These are phyloP conservation scores for Alca torda DNA, from an alignment of 2,797 vertebrate species.

Conservation along the genomic window DNA sequence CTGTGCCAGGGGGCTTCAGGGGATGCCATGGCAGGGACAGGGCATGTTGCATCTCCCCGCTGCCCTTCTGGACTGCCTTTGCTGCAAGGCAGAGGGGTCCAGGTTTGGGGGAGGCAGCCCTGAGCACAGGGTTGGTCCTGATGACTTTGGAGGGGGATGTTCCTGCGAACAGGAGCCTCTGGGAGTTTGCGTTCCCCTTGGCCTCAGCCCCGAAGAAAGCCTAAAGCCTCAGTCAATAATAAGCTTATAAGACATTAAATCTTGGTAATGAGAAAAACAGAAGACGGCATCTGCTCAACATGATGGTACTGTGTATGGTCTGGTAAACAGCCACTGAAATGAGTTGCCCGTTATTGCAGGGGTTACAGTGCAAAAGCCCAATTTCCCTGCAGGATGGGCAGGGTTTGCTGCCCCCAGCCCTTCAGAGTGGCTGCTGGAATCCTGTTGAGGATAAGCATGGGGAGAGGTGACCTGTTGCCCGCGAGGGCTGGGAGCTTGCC, in stretches of 20 bases:
- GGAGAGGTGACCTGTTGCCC: background rate
- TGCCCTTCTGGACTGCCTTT: background rate
- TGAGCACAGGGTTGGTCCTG: rapidly evolving
- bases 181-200: background rate
- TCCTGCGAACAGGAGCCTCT: background rate
- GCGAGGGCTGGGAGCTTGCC: rapidly evolving
- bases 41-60: background rate
- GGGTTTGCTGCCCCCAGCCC: background rate
- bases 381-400: background rate
- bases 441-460: rapidly evolving
- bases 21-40: background rate
- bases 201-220: conserved; percentile 30
- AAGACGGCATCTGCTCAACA: conserved; percentile 60
- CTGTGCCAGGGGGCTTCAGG: background rate
- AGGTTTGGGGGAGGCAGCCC: background rate
- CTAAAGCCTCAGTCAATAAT: conserved; percentile 67
- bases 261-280: conserved; percentile 74
- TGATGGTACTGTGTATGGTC: background rate
- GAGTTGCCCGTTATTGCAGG: background rate
- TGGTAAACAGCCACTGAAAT: conserved; percentile 62
- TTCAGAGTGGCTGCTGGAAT: background rate
- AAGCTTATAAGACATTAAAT: conserved; percentile 75
- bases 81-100: background rate
- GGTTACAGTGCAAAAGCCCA: background rate
- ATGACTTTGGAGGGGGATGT: rapidly evolving